phyloP scores from a whole-genome alignment of 2,888 invertebrate genomes.

The Odiellus spinosus region DNA sequence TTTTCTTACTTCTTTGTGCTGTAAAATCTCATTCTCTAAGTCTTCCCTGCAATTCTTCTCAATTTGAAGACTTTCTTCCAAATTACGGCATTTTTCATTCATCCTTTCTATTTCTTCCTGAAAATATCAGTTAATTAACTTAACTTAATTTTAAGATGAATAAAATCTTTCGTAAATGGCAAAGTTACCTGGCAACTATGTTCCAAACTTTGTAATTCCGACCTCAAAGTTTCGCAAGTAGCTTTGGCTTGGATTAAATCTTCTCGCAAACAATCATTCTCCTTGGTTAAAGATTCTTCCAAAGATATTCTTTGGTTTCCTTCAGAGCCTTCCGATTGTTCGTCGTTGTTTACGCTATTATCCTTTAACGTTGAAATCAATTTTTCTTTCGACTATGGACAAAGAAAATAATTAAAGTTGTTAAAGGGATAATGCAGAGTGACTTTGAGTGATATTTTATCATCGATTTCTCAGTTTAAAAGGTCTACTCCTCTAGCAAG shows the following conservation, averaged over 20 bases:
- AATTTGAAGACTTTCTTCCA: constrained; percentile 36
- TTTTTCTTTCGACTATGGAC: constrained; percentile 33
- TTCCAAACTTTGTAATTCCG: constrained; percentile 38
- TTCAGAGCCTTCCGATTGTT: constrained; percentile 1
- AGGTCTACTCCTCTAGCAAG: too few species aligned
- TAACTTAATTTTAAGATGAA: too few species aligned
- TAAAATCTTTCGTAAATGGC: too few species aligned
- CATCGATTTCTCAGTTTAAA: too few species aligned
- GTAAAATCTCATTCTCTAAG: constrained; percentile 32
- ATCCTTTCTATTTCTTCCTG: constrained; percentile 32
- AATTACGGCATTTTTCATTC: constrained; percentile 31
- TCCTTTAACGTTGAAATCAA: constrained; percentile 30
- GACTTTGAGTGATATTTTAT: too few species aligned
- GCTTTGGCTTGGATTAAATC: constrained; percentile 39
- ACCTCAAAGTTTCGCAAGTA: constrained; percentile 32
- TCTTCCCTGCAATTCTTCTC: constrained; percentile 31
- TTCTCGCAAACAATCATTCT: constrained; percentile 41
- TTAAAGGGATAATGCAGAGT: too few species aligned
- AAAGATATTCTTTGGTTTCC: neutral
- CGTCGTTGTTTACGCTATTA: constrained; percentile 12
- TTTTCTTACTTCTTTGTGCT: constrained; percentile 31
- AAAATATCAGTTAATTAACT: too few species aligned
- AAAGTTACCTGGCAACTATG: constrained; percentile 34
- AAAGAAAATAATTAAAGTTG: too few species aligned
- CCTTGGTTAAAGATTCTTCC: constrained; percentile 40